Base-by-base conservation (phyloP, 1,140 invertebrate species). In the Drosophila melanica region DNA sequence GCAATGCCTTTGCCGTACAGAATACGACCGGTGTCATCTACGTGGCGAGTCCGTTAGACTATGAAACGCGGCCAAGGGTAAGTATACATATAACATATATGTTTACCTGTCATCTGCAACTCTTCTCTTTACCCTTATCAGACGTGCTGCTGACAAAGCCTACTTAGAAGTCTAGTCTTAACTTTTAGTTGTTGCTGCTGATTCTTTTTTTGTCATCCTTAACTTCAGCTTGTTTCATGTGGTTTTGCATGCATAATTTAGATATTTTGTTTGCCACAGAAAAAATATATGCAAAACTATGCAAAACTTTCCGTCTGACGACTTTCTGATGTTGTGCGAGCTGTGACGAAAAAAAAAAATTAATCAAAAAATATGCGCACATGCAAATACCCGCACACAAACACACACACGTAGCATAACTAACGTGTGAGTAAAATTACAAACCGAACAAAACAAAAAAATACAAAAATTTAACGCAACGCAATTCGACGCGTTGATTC, bases 11-110 rank as follows among this genome's bases (percentile, higher is more conserved):
- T 90, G 95, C 94, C 41, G 95, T 96, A 2, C 94, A 96, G 81
- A 95, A 95, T 68, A 94, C 94, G 81, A 95, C 95, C 39, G 96
- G 96, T 35, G 95, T 94, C 64, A 96, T 97, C 79, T 96, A 95
- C 81, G 95, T 96, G 30, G 95, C 95, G 8, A 94, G 95, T 58
- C 94, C 95, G 44, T 92, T 96, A 16, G 95, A 96, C 91, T 96
- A 96, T 85, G 96, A 96, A 92, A 94, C 95, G 53, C 92, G 95
- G 91, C 94, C 95, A 93, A 93, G 94, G 93, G 93, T 96, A 93
- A 92, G 94, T 93, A 48, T 54, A 33, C 3, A n/a, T 45, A 3
- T 20, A 54, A 54, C 35, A 9, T 18, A 37, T 59, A 35, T 10
- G 2, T 10, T 10, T 3, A 35, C n/a, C 41, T 16, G 39, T 6